phyloP scores from a whole-genome alignment of 37 sponge, comb jelly and placozoan genomes.

The Ephydatia muelleri region DNA sequence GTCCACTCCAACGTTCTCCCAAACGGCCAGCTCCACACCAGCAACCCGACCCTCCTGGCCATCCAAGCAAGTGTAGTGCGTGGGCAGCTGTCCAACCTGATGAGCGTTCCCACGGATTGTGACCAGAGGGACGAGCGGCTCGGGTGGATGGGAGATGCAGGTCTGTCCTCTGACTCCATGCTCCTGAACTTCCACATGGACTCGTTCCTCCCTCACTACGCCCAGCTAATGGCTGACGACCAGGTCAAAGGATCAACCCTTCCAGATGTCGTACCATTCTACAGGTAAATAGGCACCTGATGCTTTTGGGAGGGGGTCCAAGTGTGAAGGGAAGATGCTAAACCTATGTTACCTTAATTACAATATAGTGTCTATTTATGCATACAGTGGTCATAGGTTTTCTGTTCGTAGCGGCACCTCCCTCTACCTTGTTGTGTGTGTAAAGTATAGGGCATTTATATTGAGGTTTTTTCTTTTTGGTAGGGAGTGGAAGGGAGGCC shows the following conservation, averaged over 20 bases:
- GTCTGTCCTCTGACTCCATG: slow-evolving; percentile 65
- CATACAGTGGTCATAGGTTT: too few species aligned
- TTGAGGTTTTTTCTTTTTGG: too few species aligned
- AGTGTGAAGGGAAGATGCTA: neutral
- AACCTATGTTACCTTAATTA: too few species aligned
- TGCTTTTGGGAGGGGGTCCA: neutral
- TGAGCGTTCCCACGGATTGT: slow-evolving; percentile 78
- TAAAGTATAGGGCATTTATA: too few species aligned
- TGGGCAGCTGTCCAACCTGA: slow-evolving; percentile 66
- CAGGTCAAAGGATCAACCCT: slow-evolving; percentile 36
- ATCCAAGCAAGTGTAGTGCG: slow-evolving; percentile 48
- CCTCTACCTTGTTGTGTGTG: too few species aligned
- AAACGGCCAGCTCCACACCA: too few species aligned
- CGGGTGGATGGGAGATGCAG: slow-evolving; percentile 86
- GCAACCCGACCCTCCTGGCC: slow-evolving; percentile 24
- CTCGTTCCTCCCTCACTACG: slow-evolving; percentile 39
- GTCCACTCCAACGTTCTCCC: too few species aligned
- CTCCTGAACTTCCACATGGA: slow-evolving; percentile 60
- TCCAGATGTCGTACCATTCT: slow-evolving; percentile 77
- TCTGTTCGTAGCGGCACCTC: too few species aligned
- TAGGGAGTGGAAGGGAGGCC: too few species aligned
- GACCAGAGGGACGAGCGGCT: slow-evolving; percentile 70
- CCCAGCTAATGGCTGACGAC: slow-evolving; percentile 55
- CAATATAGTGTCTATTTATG: too few species aligned
- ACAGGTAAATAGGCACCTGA: neutral